Conservation (phyloP, 2,113 vertebrate species). For the Ardeotis arabs region DNA sequence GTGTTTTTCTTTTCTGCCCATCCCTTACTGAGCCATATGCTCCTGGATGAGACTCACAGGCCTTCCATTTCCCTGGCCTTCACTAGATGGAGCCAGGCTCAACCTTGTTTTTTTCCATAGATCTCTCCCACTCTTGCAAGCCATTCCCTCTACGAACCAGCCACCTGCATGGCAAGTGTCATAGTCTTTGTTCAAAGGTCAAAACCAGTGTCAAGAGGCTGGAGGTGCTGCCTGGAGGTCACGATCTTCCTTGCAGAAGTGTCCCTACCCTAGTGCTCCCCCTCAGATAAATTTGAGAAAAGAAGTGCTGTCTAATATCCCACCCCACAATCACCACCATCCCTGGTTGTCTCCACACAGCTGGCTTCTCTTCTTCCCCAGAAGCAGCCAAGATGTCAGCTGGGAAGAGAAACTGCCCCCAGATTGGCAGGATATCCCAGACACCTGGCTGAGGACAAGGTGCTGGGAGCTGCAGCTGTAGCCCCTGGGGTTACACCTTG, state of each 20-base stretch:
- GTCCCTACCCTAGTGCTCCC: no score
- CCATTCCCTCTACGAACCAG: neutral
- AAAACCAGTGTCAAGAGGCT: neutral
- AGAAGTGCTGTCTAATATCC: neutral
- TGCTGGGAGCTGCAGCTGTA: no score
- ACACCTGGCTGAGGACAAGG: no score
- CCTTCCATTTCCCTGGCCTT: neutral
- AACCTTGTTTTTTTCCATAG: neutral
- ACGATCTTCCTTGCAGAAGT: neutral
- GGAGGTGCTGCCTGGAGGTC: neutral
- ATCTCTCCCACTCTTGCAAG: neutral
- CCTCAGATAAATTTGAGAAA: no score
- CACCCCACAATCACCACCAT: neutral
- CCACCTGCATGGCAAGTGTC: neutral
- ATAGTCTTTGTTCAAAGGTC: neutral
- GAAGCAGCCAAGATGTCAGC: neutral
- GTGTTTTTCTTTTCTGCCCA: no score
- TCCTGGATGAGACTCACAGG: neutral
- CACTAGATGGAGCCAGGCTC: neutral
- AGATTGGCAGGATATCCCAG: no score
- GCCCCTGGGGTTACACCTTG: no score
- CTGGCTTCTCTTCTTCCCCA: neutral
- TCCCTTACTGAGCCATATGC: neutral
- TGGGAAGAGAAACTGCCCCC: neutral
- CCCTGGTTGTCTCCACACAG: no score